Conservation (phyloP, 2,888 invertebrate genomes). For the Limnephilus lunatus region DNA sequence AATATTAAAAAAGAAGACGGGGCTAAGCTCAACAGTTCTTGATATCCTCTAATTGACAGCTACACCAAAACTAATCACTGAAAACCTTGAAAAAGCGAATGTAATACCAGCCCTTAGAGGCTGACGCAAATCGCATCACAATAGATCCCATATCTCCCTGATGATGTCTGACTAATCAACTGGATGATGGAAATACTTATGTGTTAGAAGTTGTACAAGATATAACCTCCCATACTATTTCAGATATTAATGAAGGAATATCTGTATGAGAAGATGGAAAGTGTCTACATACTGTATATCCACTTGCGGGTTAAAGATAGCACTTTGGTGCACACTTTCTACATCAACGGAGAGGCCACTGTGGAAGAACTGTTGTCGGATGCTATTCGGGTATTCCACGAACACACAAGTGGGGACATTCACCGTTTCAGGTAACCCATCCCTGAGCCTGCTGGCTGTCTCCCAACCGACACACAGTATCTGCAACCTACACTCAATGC, state of each 20-base stretch:
- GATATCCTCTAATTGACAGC: too few species aligned
- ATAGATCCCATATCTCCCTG: too few species aligned
- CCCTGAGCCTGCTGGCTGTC: too few species aligned
- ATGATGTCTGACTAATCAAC: too few species aligned
- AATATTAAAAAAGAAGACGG: too few species aligned
- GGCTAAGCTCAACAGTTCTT: too few species aligned
- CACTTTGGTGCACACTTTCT: background rate
- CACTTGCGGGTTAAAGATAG: background rate
- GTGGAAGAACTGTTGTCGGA: background rate
- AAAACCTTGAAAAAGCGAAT: too few species aligned
- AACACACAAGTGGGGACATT: background rate
- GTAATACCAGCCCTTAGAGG: too few species aligned
- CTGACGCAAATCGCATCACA: too few species aligned
- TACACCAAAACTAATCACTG: too few species aligned
- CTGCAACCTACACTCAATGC: too few species aligned
- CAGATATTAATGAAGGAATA: constrained; percentile 28
- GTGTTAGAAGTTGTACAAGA: background rate
- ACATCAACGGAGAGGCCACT: background rate
- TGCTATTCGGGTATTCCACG: background rate
- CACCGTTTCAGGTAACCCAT: background rate
- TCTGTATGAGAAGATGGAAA: background rate
- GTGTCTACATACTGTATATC: background rate
- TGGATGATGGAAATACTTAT: background rate
- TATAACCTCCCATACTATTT: background rate
- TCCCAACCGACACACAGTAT: too few species aligned